These are phyloP conservation scores for Gryllus bimaculatus DNA, from an alignment of 1,140 invertebrate species.

Conservation along the genomic window DNA sequence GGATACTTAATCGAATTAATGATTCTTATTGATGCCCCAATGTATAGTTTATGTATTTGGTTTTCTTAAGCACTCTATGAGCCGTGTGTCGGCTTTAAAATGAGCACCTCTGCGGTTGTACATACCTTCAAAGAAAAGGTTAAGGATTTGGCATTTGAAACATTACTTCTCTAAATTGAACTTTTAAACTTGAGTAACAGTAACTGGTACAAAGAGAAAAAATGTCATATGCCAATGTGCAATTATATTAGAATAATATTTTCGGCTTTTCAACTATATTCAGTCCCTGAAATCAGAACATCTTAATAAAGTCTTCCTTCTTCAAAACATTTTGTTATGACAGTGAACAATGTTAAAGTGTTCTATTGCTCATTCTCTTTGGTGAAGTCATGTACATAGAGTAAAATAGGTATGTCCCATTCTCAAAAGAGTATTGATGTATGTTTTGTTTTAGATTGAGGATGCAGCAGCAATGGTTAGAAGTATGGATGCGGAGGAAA, in stretches of 20 bases:
- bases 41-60: too few relatives aligned
- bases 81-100: neutral
- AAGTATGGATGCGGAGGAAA: slow-evolving; percentile 29
- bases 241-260: neutral
- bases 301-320: neutral
- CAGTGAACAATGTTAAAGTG: too few relatives aligned
- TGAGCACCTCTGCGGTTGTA: neutral
- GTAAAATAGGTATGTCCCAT: neutral
- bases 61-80: too few relatives aligned
- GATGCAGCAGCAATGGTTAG: slow-evolving; percentile 30
- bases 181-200: too few relatives aligned
- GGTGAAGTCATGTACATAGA: neutral
- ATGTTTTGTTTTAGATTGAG: slow-evolving; percentile 27
- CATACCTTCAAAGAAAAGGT: neutral
- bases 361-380: neutral
- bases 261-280: neutral
- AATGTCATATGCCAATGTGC: neutral
- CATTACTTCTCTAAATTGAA: neutral
- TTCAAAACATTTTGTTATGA: neutral
- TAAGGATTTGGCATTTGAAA: neutral
- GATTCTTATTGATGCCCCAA: too few relatives aligned
- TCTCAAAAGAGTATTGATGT: neutral
- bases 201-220: neutral
- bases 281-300: neutral
- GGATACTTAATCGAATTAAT: too few relatives aligned